Base-by-base conservation (phyloP, 1,140 invertebrate genomes). In the Drosophila quadrilineata region DNA sequence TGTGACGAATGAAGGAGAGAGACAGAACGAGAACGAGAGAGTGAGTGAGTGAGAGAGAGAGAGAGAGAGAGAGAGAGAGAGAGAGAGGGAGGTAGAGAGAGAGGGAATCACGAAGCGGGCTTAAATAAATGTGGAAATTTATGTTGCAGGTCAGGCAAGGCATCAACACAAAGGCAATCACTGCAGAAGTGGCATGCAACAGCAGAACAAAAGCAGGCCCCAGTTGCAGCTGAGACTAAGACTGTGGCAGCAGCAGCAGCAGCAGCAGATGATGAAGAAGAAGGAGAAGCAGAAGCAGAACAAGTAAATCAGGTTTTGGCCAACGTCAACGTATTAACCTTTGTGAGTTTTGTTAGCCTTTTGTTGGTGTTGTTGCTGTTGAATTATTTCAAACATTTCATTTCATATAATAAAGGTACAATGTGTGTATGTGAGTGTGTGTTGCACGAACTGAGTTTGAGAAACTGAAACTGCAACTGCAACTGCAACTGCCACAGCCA, bases 281-380 rank as follows among this genome's bases (percentile, higher is more conserved):
- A 85, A 79, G 17, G 3, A 6, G 56, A 36, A 16, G 53, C 48
- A 64, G 41, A 26, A 57, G 58, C 67, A 80, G 77, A 85, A 85
- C 79, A 63, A 85, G 79, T 85, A 85, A 79, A 85, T 74, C 79
- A 79, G 79, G 79, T 85, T 85, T 84, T 63, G 71, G 74, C 56
- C 60, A 57, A 41, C 79, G 53, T 85, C 70, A 85, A 84, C 64
- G 79, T 74, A 75, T 84, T 79, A 85, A 85, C 79, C 79, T 85
- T 85, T 84, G 65, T 64, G 50, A 21, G 56, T 40, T 40, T 49
- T 41, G 52, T 31, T 57, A 17, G n/a, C 67, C 53, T 24, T 10
- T 52, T 75, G 43, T 24, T 52, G 53, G 22, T 24, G 35, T 28
- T 33, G 59, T 24, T 31, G 59, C 69, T 63, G 48, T 31, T 84